Base-by-base conservation (phyloP, 2,888 invertebrate species). In the Chrysomela aeneicollis region DNA sequence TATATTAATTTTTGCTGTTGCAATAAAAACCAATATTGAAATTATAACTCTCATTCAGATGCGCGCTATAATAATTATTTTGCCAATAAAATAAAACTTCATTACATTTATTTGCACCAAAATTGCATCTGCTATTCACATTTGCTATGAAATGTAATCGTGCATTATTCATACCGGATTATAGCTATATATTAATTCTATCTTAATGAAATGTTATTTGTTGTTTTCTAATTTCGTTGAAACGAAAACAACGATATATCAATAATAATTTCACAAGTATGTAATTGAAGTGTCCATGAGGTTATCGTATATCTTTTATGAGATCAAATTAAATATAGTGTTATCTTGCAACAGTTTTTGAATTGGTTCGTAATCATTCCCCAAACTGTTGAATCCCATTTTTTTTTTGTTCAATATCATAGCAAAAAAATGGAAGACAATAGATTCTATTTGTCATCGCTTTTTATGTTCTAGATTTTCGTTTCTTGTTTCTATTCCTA, bases 201-300 rank as follows among this genome's bases (percentile, higher is more conserved):
- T 68, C 61, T 61, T 68, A 66, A 70, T 71, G 62, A 70, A 68
- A 67, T 64, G 55, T 63, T 65, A 70, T 71, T 68, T 68, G 69
- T 71, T 68, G 15, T 42, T 42, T 15, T 42, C 9, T 42, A n/a
- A 42, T 10, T 15, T 10, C 42, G 15, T 42, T 4, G n/a, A n/a
- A 42, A 42, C 42, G 35, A 42, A 42, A 42, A 42, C 15, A 15
- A 15, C 42, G 15, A 42, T 10, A 42, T 15, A 42, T 15, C 42
- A 15, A 6, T 15, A 15, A 42, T 42, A 42, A 42, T 42, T 42
- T 42, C 42, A 42, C 42, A 42, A 35, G 10, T 35, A 12, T 15
- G 55, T 37, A 37, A 55, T 55, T 55, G 42, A 55, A 42, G 35
- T 42, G 42, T 21, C 42, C n/a, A 49, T 10, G 18, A 35, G 54